These are phyloP conservation scores for Saturnia japonica DNA, from an alignment of 2,888 invertebrate species.

Conservation along the genomic window DNA sequence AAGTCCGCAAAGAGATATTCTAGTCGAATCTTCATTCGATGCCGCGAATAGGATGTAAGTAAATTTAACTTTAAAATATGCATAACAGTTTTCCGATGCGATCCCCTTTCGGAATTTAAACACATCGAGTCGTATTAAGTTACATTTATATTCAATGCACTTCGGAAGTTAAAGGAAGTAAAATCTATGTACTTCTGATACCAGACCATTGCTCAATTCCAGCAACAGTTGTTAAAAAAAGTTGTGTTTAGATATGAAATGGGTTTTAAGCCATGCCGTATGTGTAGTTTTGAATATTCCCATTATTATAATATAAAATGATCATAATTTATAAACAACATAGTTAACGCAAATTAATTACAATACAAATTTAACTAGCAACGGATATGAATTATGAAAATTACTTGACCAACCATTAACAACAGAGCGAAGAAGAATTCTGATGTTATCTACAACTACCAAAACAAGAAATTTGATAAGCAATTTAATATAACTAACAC, in stretches of 20 bases:
- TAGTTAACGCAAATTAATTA: too few relatives aligned
- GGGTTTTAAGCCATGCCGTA: too few relatives aligned
- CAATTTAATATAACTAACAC: not conserved
- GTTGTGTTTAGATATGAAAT: not conserved
- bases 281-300: too few relatives aligned
- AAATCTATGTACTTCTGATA: constrained; percentile 52
- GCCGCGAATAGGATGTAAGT: constrained; percentile 62
- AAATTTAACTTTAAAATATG: constrained; percentile 82
- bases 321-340: too few relatives aligned
- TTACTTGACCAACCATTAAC: not conserved
- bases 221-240: not conserved
- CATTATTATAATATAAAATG: too few relatives aligned
- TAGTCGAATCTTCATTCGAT: constrained; percentile 62
- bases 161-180: constrained; percentile 56
- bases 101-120: constrained; percentile 77
- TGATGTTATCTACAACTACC: not conserved
- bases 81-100: constrained; percentile 81
- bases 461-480: not conserved
- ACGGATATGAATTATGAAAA: too few relatives aligned
- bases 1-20: constrained; percentile 69
- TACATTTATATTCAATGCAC: constrained; percentile 77
- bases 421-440: not conserved
- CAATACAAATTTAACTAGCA: too few relatives aligned
- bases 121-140: constrained; percentile 77
- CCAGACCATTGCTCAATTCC: constrained; percentile 7